Base-by-base conservation (phyloP, 2,888 invertebrate species). In the Muscina levida region DNA sequence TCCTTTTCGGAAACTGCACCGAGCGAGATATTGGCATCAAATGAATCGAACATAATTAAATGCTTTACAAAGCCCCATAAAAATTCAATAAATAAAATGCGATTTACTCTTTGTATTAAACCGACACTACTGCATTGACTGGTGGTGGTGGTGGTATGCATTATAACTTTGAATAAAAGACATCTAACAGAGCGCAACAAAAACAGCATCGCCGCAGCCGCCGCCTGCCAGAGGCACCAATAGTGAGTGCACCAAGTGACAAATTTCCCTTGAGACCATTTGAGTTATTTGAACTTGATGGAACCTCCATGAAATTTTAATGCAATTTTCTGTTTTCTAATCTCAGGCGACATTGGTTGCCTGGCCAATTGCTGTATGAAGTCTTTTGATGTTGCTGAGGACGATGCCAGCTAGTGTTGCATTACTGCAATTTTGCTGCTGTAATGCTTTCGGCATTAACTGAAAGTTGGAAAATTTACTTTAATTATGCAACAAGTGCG, bases 231-330 rank as follows among this genome's bases (percentile, higher is more conserved):
- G 42, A 65, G 8, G 19, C 73, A 74, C 66, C 74, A 71, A 37
- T 6, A 37, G 10, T 6, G 10, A 48, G 17, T 48, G n/a, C 17
- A 48, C 17, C n/a, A 24, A 59, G 39, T 68, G 72, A 68, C 67
- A 77, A 75, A 81, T 77, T 81, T 81, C 72, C 84, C 83, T 84
- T 84, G 84, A 83, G 82, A 82, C 77, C 72, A 72, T 82, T 83
- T 77, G 57, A 83, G 84, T 84, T 84, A 82, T 72, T 84, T 84
- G 84, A 84, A 83, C 84, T 83, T 73, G 67, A 42, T 48, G 31
- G 42, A 8, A 8, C 31, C 3, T 31, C 31, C 37, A 78, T 66
- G 70, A 81, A 78, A 82, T 75, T 83, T 81, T 82, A 73, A 79
- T 83, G 73, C 72, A 68, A 79, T 83, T 82, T 81, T 80, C 68